A percentile compares a stretch with the other conserved stretches of the same genome.
Conservation (phyloP, 53 echinoderm and acorn worm species). For the Apostichopus leukothele region DNA sequence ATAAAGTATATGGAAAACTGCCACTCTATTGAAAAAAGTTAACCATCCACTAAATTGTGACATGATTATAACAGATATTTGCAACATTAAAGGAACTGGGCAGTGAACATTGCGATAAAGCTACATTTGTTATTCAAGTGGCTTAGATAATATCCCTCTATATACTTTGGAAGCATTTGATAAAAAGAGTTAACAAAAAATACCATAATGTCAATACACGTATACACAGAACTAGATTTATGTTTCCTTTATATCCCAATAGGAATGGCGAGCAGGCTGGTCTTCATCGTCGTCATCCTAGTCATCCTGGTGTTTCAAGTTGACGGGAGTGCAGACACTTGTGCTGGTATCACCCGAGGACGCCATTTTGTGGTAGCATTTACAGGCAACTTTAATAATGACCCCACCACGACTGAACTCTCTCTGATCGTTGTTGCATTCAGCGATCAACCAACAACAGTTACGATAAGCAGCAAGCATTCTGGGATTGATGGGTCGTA, state of each 20-base stretch:
- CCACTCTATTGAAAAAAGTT: too few relatives aligned
- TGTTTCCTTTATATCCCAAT: neutral
- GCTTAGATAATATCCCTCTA: too few relatives aligned
- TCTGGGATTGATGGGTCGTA: neutral
- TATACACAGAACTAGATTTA: too few relatives aligned
- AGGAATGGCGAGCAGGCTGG: neutral
- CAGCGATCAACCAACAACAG: neutral
- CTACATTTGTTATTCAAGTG: too few relatives aligned
- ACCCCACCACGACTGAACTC: neutral
- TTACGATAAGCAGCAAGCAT: slow-evolving; percentile 19
- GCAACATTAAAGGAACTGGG: too few relatives aligned
- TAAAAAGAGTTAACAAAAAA: too few relatives aligned
- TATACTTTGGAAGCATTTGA: too few relatives aligned
- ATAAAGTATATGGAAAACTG: too few relatives aligned
- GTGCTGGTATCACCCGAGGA: slow-evolving; percentile 6
- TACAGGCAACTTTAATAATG: neutral
- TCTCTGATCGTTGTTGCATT: slow-evolving; percentile 35
- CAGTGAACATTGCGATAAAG: too few relatives aligned
- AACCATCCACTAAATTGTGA: too few relatives aligned
- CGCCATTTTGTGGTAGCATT: neutral
- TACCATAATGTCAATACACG: too few relatives aligned
- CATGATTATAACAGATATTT: too few relatives aligned
- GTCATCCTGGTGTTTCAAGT: neutral
- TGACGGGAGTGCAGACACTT: neutral
- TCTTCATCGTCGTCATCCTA: neutral